Conservation (phyloP, 2,888 invertebrate genomes). For the Phyto melanocephala region DNA sequence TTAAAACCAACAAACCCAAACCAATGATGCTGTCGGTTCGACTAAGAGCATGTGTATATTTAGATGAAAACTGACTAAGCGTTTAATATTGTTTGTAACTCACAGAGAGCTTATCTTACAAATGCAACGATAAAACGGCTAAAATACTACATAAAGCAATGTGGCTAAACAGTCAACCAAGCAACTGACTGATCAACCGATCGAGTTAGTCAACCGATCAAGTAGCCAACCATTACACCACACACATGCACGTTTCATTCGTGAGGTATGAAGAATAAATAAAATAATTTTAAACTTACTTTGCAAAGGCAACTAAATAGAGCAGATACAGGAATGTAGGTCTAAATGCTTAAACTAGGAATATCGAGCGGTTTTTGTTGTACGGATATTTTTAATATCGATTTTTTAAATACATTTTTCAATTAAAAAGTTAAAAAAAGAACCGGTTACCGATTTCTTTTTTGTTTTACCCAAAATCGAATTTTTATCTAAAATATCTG, state of each 20-base stretch:
- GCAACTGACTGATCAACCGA: slow-evolving; percentile 30
- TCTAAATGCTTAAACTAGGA: too few relatives aligned
- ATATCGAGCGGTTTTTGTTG: too few relatives aligned
- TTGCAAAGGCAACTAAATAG: slow-evolving; percentile 52
- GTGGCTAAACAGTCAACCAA: not conserved
- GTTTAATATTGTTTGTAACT: slow-evolving; percentile 61
- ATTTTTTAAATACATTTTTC: too few relatives aligned
- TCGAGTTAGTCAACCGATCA: not conserved
- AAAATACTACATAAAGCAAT: not conserved
- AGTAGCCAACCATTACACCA: not conserved
- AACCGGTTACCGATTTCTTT: too few relatives aligned
- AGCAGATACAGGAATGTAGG: slow-evolving; percentile 55
- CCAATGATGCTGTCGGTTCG: slow-evolving; percentile 41
- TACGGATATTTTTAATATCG: too few relatives aligned
- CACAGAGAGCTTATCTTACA: slow-evolving; percentile 61
- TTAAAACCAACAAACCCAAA: slow-evolving; percentile 30
- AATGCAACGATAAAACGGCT: slow-evolving; percentile 54
- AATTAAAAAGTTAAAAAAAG: too few relatives aligned
- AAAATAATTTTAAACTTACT: slow-evolving; percentile 40
- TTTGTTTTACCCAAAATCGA: too few relatives aligned
- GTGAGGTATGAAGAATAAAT: not conserved
- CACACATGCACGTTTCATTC: not conserved
- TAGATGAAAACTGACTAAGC: slow-evolving; percentile 62
- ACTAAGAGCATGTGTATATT: slow-evolving; percentile 37
- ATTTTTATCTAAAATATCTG: too few relatives aligned